A percentile compares a stretch with the other conserved stretches of the same genome.
Evolutionary conservation across 2,113 vertebrate genomes (phyloP).

Genomic region (Hassar affinis): DNA sequence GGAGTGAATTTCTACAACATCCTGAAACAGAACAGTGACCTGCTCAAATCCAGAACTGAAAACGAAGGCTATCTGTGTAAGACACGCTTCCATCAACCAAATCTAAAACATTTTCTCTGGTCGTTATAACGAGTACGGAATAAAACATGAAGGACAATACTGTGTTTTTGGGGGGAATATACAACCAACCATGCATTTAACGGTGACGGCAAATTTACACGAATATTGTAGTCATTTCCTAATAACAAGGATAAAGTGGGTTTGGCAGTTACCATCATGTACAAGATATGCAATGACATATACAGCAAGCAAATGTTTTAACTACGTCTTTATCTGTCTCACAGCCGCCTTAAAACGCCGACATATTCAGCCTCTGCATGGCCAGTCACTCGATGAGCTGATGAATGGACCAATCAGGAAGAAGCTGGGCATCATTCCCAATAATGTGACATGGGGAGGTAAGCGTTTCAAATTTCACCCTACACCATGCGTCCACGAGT

Average conservation of each 20-base stretch:
- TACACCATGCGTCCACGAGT: neutral
- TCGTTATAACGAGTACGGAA: neutral
- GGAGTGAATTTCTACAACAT: constrained; percentile 98
- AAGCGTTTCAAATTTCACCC: constrained; percentile 4
- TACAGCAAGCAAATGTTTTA: neutral
- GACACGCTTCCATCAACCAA: neutral
- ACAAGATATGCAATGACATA: neutral
- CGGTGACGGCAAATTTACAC: no score
- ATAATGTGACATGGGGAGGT: constrained; percentile 93
- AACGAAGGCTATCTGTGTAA: constrained; percentile 63
- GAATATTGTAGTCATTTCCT: neutral
- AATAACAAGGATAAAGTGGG: neutral
- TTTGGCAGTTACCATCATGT: no score
- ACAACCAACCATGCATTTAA: no score
- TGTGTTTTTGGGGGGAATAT: neutral
- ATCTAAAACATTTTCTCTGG: neutral
- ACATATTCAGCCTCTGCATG: constrained; percentile 75
- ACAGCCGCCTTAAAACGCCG: constrained; percentile 74
- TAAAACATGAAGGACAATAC: neutral
- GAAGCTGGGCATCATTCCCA: constrained; percentile 87
- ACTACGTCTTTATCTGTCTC: neutral
- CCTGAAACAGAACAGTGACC: constrained; percentile 74
- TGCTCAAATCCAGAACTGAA: neutral
- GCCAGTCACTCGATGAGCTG: constrained; percentile 73
- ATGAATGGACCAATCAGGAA: constrained; percentile 92